Conservation (phyloP, 2,113 vertebrate genomes). For the Gracilinanus agilis region DNA sequence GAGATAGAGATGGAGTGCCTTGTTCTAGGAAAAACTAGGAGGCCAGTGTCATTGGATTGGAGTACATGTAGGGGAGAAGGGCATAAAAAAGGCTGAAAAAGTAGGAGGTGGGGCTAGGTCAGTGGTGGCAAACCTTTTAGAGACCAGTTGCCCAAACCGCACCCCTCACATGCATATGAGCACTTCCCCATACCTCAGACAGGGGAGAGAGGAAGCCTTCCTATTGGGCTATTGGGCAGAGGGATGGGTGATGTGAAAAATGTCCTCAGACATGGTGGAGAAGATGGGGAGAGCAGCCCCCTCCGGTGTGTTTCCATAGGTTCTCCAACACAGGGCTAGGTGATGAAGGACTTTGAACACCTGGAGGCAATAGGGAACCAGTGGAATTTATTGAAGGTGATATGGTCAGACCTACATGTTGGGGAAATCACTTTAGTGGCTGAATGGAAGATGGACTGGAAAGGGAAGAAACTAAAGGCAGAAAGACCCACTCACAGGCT, state of each 20-base stretch:
- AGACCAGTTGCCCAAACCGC: too few species aligned
- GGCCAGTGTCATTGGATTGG: neutral
- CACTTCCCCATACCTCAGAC: too few species aligned
- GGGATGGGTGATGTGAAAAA: too few species aligned
- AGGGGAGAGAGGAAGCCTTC: too few species aligned
- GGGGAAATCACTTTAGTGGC: neutral
- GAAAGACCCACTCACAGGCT: neutral
- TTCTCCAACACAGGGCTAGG: neutral
- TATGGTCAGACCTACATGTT: too few species aligned
- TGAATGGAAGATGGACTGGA: neutral
- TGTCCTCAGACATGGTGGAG: too few species aligned
- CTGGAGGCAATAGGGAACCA: neutral
- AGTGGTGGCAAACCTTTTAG: too few species aligned
- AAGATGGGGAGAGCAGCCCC: too few species aligned
- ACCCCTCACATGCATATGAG: too few species aligned
- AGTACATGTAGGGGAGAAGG: neutral
- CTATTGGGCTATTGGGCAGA: too few species aligned
- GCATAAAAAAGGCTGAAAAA: neutral
- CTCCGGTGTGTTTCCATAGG: too few species aligned
- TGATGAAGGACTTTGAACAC: neutral
- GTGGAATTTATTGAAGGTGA: neutral
- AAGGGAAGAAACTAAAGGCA: neutral
- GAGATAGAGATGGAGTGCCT: neutral
- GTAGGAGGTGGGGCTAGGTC: neutral
- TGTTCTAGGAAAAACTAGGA: neutral